Base-by-base conservation (phyloP, 37 sponge, comb jelly and placozoan species). In the Axinella damicornis region DNA sequence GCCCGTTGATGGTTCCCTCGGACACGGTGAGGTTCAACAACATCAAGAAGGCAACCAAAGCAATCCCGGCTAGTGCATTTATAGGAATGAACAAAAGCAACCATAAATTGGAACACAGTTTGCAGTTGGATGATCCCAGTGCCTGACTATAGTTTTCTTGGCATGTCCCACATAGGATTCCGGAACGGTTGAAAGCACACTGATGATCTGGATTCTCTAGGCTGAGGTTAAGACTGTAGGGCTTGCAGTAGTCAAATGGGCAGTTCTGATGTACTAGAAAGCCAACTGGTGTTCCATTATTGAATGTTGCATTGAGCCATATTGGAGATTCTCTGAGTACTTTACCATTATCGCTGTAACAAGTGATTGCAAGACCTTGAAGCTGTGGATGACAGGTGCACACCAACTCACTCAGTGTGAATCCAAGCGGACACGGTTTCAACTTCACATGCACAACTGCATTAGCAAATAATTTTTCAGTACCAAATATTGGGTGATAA, bases 1-100 rank as follows among this genome's bases (percentile, higher is more conserved):
- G 46, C 13, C 84, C 84, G 52, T 84, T 84, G 37, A 84, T 84
- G 22, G 78, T 57, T 31, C 85, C 78, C 16, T 12, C n/a, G 17
- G 85, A 68, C 12, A 85, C 73, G 37, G 85, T 85, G 30, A 77
- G 37, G 53, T 85, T 57, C 14, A 85, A 52, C 0, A 71, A 2
- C 27, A 22, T 71, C 5, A 68, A 2, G 34, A 68, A 68, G 20
- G 31, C 24, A 11, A 46, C 53, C 9, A 46, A 46, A 46, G 9
- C 46, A 46, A 46, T 46, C 22, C 46, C 53, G 38, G 27, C 22
- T 40, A 16, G 22, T 9, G 40, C 16, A 2, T 40, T 5, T 1
- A 41, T 71, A n/a, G 53, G 53, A 20, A 46, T 27, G 13, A 71
- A 13, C 37, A 46, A 39, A 5, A 71, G 53, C 5, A 41, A 28